Conservation (phyloP, 2,888 invertebrate genomes). For the Mimas tiliae region DNA sequence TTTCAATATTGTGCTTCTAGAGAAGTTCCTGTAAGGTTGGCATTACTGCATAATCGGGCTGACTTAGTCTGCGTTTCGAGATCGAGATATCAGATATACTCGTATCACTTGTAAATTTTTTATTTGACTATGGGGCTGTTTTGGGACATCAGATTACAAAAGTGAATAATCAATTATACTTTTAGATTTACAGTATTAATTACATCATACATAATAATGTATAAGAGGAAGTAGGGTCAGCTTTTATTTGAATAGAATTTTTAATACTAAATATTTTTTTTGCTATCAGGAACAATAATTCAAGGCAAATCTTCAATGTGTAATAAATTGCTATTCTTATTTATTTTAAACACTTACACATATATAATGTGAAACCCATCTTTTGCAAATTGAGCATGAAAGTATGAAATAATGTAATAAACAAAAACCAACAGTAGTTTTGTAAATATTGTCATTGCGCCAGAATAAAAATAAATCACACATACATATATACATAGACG, state of each 20-base stretch:
- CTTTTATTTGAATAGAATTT: not conserved
- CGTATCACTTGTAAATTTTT: not conserved
- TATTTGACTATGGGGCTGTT: not conserved
- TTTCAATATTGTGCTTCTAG: slow-evolving; percentile 8
- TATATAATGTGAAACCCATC: no score
- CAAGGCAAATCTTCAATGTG: no score
- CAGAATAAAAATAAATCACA: no score
- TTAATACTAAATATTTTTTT: not conserved
- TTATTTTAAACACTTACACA: no score
- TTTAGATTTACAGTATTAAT: slow-evolving; percentile 6
- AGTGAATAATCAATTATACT: slow-evolving; percentile 3
- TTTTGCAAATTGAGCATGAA: no score
- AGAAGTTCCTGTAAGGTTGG: not conserved
- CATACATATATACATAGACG: no score
- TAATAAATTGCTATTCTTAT: no score
- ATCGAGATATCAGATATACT: not conserved
- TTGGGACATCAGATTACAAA: slow-evolving; percentile 3
- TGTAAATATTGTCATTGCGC: no score
- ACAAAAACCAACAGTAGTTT: no score
- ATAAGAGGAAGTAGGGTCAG: slow-evolving; percentile 2
- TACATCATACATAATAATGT: not conserved
- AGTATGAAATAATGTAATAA: no score
- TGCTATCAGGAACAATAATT: no score
- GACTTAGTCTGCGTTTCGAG: not conserved
- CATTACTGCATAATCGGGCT: slow-evolving; percentile 1